Evolutionary conservation across 2,113 vertebrate genomes (phyloP).

Genomic region (Miniopterus natalensis): DNA sequence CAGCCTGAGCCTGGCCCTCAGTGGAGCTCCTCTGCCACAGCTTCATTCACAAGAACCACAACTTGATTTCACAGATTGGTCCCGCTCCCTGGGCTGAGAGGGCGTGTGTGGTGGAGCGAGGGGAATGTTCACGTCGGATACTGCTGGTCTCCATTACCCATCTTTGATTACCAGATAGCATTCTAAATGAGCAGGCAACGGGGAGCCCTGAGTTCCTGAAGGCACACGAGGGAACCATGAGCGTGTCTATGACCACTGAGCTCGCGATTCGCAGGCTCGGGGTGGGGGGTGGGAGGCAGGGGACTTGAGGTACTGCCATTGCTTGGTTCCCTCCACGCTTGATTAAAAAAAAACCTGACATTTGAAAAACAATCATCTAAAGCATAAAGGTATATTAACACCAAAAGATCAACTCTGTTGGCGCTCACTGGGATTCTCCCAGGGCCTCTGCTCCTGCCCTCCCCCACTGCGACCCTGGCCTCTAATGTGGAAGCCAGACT

Average conservation of each 20-base stretch:
- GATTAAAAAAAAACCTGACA: neutral
- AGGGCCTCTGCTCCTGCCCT: neutral
- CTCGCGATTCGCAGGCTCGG: neutral
- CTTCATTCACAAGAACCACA: neutral
- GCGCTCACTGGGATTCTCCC: neutral
- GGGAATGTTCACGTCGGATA: neutral
- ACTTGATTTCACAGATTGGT: neutral
- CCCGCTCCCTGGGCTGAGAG: neutral
- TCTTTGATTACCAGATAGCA: neutral
- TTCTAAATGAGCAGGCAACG: neutral
- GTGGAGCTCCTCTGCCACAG: neutral
- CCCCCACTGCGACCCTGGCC: rapidly evolving
- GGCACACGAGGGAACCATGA: neutral
- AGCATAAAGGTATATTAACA: neutral
- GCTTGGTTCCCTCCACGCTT: neutral
- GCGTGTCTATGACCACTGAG: rapidly evolving
- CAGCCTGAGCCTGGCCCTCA: neutral
- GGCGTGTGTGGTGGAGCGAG: rapidly evolving
- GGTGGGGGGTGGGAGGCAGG: no score
- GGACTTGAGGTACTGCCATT: neutral
- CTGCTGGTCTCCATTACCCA: neutral
- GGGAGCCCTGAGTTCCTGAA: neutral
- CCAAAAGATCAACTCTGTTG: neutral
- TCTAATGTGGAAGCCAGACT: neutral
- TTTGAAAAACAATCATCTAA: neutral